Evolutionary conservation across 2,113 vertebrate genomes (phyloP).

Genomic region (Thymallus thymallus): DNA sequence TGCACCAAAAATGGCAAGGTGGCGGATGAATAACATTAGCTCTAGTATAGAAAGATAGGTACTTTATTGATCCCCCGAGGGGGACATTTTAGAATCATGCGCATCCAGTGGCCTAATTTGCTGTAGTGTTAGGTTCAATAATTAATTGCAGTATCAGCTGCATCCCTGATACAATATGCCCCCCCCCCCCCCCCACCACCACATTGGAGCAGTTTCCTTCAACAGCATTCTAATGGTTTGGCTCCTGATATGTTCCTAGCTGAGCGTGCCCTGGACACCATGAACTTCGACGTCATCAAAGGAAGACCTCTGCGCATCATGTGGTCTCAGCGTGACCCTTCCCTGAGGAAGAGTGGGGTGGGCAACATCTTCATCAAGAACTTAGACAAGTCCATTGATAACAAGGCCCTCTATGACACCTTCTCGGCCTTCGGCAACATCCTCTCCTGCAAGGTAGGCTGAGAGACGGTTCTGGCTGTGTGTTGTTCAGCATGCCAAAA

Average conservation of each 20-base stretch:
- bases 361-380: slow-evolving; percentile 99
- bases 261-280: slow-evolving; percentile 96
- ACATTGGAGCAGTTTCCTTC: neutral
- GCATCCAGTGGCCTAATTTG: too few relatives aligned
- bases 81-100: too few relatives aligned
- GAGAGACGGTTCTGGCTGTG: accelerated
- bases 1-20: neutral
- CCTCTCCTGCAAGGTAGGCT: slow-evolving; percentile 95
- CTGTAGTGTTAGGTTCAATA: too few relatives aligned
- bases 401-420: slow-evolving; percentile 97
- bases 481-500: slow-evolving; percentile 41
- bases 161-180: neutral
- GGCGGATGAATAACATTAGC: too few relatives aligned
- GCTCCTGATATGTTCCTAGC: slow-evolving; percentile 65
- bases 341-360: slow-evolving; percentile 95
- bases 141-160: too few relatives aligned
- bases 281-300: slow-evolving; percentile 99
- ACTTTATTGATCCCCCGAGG: too few relatives aligned
- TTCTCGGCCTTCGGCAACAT: slow-evolving; percentile 99
- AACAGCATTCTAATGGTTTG: neutral
- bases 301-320: slow-evolving; percentile 98
- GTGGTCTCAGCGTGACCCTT: slow-evolving; percentile 99
- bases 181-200: too few relatives aligned
- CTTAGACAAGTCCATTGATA: slow-evolving; percentile 98
- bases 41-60: too few relatives aligned